phyloP scores from a whole-genome alignment of 2,113 vertebrate genomes.

The Girardinichthys multiradiatus region DNA sequence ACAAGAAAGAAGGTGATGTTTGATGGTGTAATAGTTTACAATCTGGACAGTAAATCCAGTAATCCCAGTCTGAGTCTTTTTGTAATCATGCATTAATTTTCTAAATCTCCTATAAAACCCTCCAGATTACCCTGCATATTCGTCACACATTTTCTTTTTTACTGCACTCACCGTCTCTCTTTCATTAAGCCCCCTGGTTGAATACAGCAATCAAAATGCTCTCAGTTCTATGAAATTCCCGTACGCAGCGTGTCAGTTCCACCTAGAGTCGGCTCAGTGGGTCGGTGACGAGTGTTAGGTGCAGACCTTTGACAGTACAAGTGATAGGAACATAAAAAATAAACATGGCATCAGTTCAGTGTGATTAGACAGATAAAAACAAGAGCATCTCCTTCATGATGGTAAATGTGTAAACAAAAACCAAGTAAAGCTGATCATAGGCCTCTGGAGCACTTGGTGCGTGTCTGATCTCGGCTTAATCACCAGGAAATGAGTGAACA shows the following conservation, averaged over 20 bases:
- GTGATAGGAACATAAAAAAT: conserved; percentile 31
- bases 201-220: conserved; percentile 11
- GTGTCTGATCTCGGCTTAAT: conserved; percentile 25
- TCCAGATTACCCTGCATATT: conserved; percentile 3
- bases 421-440: conserved; percentile 23
- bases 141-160: conserved; percentile 5
- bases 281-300: conserved; percentile 10
- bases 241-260: conserved; percentile 25
- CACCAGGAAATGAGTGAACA: conserved; percentile 21
- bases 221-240: conserved; percentile 12
- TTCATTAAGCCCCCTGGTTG: background rate
- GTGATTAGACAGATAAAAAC: conserved; percentile 24
- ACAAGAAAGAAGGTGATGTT: conserved; percentile 7
- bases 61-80: conserved; percentile 61
- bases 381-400: conserved; percentile 8
- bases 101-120: conserved; percentile 15
- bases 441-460: conserved; percentile 47
- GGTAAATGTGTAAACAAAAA: conserved; percentile 22
- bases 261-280: conserved; percentile 29
- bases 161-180: conserved; percentile 13
- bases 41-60: conserved; percentile 71
- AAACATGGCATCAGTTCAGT: conserved; percentile 47
- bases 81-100: conserved; percentile 17
- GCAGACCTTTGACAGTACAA: conserved; percentile 40
- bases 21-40: conserved; percentile 64